Evolutionary conservation across 2,113 vertebrate species (phyloP).

Genomic region (Corydoras sp.): DNA sequence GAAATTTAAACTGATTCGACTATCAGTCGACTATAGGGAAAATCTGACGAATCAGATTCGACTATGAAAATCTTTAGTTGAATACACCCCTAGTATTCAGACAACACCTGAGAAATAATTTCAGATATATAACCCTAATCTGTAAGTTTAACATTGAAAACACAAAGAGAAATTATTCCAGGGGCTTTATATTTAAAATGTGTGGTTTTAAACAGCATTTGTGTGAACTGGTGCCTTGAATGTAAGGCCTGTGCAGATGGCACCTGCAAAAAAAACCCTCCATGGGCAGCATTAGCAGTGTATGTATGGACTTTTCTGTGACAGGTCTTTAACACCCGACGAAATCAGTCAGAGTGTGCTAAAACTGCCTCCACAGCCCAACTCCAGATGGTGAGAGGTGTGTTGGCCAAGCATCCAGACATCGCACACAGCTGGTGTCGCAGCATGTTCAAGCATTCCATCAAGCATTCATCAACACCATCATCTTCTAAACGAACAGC

Average conservation of each 20-base stretch:
- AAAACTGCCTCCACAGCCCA: slow-evolving; percentile 40
- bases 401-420: slow-evolving; percentile 51
- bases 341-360: slow-evolving; percentile 53
- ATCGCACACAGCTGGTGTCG: slow-evolving; percentile 55
- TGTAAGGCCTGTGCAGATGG: slow-evolving; percentile 1
- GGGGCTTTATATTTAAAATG: no score
- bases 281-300: not conserved
- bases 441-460: slow-evolving; percentile 46
- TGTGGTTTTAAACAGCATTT: no score
- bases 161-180: no score
- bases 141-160: no score
- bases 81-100: no score
- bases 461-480: not conserved
- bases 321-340: slow-evolving; percentile 29
- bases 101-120: no score
- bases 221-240: not conserved
- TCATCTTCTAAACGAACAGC: not conserved
- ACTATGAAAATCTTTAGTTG: no score
- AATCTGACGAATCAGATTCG: no score
- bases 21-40: no score
- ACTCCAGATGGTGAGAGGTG: slow-evolving; percentile 40
- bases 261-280: not conserved
- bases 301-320: not conserved
- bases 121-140: no score
- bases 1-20: no score